phyloP scores from a whole-genome alignment of 2,888 invertebrate genomes.

The Lochmaea capreae region DNA sequence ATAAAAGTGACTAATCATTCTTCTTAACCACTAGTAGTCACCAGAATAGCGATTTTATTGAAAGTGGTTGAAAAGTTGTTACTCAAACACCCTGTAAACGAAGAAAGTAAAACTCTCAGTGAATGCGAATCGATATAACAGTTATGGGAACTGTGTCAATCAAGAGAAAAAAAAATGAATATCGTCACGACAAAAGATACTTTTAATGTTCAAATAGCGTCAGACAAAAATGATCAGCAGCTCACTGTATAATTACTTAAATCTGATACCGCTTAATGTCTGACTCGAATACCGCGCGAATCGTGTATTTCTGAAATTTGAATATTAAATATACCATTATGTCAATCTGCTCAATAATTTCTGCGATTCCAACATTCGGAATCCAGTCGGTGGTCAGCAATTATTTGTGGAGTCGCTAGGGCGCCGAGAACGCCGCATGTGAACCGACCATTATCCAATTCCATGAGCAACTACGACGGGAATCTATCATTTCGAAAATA shows the following conservation, averaged over 20 bases:
- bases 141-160: constrained; percentile 12
- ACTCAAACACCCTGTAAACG: background rate
- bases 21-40: too few species aligned
- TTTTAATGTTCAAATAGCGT: constrained; percentile 14
- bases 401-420: constrained; percentile 33
- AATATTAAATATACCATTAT: constrained; percentile 44
- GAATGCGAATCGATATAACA: background rate
- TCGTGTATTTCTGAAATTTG: constrained; percentile 43
- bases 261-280: constrained; percentile 36
- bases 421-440: constrained; percentile 36
- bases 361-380: constrained; percentile 45
- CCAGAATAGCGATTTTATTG: too few species aligned
- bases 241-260: constrained; percentile 40
- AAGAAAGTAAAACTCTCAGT: background rate
- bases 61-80: too few species aligned
- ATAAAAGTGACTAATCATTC: too few species aligned
- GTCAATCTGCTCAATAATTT: constrained; percentile 44
- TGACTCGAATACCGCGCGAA: constrained; percentile 25
- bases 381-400: constrained; percentile 37
- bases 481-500: constrained; percentile 37
- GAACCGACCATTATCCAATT: constrained; percentile 37
- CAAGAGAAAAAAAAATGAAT: background rate
- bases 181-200: constrained; percentile 8
- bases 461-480: constrained; percentile 31
- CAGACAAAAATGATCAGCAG: constrained; percentile 31